Conservation (phyloP, 2,888 invertebrate genomes). For the Mongoloraphidia duomilia region DNA sequence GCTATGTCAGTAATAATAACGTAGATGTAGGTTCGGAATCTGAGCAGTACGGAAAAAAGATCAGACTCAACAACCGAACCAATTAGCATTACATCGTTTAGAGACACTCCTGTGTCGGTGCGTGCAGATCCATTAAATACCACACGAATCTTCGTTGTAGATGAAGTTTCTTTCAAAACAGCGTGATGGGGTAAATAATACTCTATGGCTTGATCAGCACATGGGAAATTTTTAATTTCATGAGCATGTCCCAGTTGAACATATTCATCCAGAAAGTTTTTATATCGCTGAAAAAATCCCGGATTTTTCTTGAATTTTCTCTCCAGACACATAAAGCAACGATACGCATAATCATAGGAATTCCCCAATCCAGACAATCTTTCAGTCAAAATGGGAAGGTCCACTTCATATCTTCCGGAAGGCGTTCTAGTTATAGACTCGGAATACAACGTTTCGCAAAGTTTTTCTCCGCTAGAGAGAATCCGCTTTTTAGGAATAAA, state of each 20-base stretch:
- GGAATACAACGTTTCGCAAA: neutral
- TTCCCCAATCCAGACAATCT: slow-evolving; percentile 8
- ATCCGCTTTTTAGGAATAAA: neutral
- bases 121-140: slow-evolving; percentile 7
- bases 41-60: slow-evolving; percentile 1
- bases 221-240: slow-evolving; percentile 4
- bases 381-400: slow-evolving; percentile 1
- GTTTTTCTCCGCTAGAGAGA: neutral
- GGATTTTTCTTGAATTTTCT: slow-evolving; percentile 9
- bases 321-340: slow-evolving; percentile 10
- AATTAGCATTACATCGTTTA: slow-evolving; percentile 4
- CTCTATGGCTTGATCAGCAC: neutral
- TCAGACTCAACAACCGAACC: slow-evolving; percentile 6
- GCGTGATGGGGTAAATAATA: slow-evolving; percentile 7
- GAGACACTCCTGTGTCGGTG: slow-evolving; percentile 1
- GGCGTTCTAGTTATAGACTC: neutral
- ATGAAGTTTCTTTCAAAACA: slow-evolving; percentile 3
- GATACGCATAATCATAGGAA: slow-evolving; percentile 5
- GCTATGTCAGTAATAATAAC: slow-evolving; percentile 1
- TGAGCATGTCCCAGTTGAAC: slow-evolving; percentile 10
- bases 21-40: neutral
- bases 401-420: neutral
- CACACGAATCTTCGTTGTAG: slow-evolving; percentile 7
- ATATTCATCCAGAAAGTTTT: slow-evolving; percentile 13
- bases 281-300: slow-evolving; percentile 8